These are phyloP conservation scores for Cisticola juncidis DNA, from an alignment of 2,113 vertebrate species.

Conservation along the genomic window DNA sequence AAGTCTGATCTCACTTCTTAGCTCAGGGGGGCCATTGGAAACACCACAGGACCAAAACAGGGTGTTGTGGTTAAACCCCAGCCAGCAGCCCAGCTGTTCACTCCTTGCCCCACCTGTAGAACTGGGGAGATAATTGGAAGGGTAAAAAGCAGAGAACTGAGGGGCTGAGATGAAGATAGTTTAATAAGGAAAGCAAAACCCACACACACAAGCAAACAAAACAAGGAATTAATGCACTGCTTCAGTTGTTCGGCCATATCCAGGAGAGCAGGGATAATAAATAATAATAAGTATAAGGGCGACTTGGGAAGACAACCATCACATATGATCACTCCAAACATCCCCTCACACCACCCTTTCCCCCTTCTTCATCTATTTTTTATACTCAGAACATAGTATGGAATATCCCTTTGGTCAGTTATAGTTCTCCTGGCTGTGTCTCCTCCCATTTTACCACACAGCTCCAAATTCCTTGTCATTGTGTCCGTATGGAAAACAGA, in stretches of 20 bases:
- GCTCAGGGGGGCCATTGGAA: neutral
- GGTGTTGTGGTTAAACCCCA: neutral
- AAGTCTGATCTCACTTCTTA: neutral
- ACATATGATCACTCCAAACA: neutral
- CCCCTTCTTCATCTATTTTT: neutral
- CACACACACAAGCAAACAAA: neutral
- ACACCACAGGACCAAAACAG: neutral
- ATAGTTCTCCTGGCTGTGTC: neutral
- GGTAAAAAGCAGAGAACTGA: neutral
- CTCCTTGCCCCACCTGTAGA: neutral
- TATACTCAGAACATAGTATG: neutral
- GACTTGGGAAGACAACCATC: neutral
- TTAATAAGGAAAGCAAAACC: neutral
- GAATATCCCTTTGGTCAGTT: neutral
- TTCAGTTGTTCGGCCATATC: neutral
- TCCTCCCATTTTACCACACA: neutral
- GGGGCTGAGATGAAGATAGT: neutral
- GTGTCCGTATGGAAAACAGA: neutral
- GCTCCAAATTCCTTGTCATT: too few relatives aligned
- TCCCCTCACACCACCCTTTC: neutral
- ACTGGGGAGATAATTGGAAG: neutral
- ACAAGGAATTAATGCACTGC: neutral
- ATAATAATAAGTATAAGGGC: neutral
- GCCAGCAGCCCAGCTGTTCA: neutral
- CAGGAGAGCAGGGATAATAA: neutral